A percentile compares a stretch with the other conserved stretches of the same genome.
These are phyloP conservation scores for Tricholauxania praeusta DNA, from an alignment of 2,888 invertebrate species.

Conservation along the genomic window DNA sequence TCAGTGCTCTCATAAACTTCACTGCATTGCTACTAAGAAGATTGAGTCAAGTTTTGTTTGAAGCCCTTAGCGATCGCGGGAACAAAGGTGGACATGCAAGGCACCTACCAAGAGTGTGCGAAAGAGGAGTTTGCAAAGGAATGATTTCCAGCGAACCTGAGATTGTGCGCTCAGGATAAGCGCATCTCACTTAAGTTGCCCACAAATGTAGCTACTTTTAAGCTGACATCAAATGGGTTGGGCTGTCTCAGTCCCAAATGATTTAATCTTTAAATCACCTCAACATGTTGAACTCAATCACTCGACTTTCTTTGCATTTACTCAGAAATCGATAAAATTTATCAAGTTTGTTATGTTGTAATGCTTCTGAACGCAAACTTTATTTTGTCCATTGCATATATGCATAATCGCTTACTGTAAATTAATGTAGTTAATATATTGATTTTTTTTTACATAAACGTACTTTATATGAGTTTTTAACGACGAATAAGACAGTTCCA, in stretches of 20 bases:
- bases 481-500: too few relatives aligned
- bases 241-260: slow-evolving; percentile 20
- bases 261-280: slow-evolving; percentile 22
- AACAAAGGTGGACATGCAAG: slow-evolving; percentile 1
- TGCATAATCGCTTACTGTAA: too few relatives aligned
- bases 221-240: slow-evolving; percentile 34
- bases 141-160: slow-evolving; percentile 14
- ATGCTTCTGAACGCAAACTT: too few relatives aligned
- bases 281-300: neutral
- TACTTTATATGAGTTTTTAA: too few relatives aligned
- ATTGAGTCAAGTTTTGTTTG: too few relatives aligned
- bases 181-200: neutral
- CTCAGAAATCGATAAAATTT: too few relatives aligned
- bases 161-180: slow-evolving; percentile 19
- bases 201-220: neutral
- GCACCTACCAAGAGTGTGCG: slow-evolving; percentile 13
- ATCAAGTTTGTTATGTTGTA: too few relatives aligned
- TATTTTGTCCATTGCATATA: too few relatives aligned
- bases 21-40: neutral
- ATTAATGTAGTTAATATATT: too few relatives aligned
- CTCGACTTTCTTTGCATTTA: too few relatives aligned
- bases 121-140: neutral
- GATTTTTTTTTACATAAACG: too few relatives aligned
- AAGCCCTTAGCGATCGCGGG: too few relatives aligned
- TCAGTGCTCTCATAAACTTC: slow-evolving; percentile 10